Evolutionary conservation across 2,888 invertebrate species (phyloP).

Genomic region (Pterostichus niger): DNA sequence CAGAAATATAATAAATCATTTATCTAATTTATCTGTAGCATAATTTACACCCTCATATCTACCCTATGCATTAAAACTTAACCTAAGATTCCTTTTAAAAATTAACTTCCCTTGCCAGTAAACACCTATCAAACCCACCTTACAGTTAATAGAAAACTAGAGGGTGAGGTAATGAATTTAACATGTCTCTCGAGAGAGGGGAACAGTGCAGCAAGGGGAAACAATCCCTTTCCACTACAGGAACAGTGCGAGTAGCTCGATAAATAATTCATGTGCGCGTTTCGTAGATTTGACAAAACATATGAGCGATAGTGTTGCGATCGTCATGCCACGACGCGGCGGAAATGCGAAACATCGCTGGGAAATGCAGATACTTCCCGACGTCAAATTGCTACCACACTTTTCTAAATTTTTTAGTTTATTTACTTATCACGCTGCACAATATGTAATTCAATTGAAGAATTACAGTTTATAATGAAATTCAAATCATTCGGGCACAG

Average conservation of each 20-base stretch:
- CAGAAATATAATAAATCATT: not conserved
- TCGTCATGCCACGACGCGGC: conserved; percentile 68
- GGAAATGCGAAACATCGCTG: conserved; percentile 51
- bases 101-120: conserved; percentile 4
- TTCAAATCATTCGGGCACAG: too few relatives aligned
- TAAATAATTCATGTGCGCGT: conserved; percentile 65
- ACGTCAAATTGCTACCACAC: conserved; percentile 8
- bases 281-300: conserved; percentile 69
- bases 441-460: too few relatives aligned
- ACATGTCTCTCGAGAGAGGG: conserved; percentile 23
- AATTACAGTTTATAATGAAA: too few relatives aligned
- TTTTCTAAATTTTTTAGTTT: not conserved
- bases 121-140: conserved; percentile 19
- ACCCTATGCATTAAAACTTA: conserved; percentile 1
- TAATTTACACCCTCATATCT: not conserved
- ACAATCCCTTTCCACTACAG: not conserved
- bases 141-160: conserved; percentile 33
- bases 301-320: conserved; percentile 69
- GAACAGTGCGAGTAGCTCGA: conserved; percentile 19
- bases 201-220: conserved; percentile 9
- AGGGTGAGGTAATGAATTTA: conserved; percentile 47
- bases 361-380: conserved; percentile 48
- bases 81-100: conserved; percentile 5
- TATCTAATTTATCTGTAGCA: not conserved
- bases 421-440: too few relatives aligned